phyloP scores from a whole-genome alignment of 2,113 vertebrate species.

The Balaenoptera acutorostrata region DNA sequence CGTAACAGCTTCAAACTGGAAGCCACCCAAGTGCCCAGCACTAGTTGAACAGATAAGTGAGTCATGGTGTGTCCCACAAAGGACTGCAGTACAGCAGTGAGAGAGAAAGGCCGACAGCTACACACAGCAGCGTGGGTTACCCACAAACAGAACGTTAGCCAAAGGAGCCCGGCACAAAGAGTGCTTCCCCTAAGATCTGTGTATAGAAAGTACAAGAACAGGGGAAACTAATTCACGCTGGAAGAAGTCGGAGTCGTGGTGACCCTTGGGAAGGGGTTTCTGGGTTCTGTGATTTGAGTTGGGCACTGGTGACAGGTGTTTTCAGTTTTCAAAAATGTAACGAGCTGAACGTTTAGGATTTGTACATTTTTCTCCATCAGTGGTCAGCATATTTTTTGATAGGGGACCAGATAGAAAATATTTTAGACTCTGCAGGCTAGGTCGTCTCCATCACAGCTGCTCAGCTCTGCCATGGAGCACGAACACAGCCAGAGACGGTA shows the following conservation, averaged over 20 bases:
- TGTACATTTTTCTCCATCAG: neutral
- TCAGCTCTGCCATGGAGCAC: neutral
- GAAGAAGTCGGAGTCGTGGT: neutral
- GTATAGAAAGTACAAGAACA: rapidly evolving
- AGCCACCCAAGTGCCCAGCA: neutral
- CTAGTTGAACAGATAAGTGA: neutral
- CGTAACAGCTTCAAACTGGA: neutral
- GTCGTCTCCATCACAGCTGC: rapidly evolving
- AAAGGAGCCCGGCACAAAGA: neutral
- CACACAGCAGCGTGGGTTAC: rapidly evolving
- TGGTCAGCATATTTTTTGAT: neutral
- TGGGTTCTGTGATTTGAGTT: neutral
- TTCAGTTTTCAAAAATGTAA: neutral
- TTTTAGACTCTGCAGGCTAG: neutral
- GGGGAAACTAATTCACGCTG: rapidly evolving
- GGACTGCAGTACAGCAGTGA: rapidly evolving
- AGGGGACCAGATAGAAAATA: neutral
- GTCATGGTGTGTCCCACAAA: rapidly evolving
- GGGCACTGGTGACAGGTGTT: no score
- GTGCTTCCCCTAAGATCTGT: neutral
- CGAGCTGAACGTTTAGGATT: neutral
- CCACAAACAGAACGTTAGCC: rapidly evolving
- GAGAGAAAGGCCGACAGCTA: rapidly evolving
- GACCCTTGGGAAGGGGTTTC: neutral
- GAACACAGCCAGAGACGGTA: neutral